phyloP scores from a whole-genome alignment of 2,797 vertebrate genomes.

The Crax fasciolata region DNA sequence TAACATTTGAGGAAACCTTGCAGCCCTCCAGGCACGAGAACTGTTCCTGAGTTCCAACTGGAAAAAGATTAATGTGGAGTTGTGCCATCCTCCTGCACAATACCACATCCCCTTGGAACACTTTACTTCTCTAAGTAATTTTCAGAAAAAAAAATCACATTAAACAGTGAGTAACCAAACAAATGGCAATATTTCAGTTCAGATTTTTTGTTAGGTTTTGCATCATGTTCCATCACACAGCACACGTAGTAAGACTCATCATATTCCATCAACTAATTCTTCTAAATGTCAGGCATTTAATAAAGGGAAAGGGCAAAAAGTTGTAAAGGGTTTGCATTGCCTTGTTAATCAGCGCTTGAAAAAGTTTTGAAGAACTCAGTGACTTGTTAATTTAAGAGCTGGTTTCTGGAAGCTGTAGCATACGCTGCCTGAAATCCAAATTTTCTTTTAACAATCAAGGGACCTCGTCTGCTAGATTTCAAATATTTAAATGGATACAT shows the following conservation, averaged over 20 bases:
- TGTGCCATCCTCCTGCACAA: constrained; percentile 57
- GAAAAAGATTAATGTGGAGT: constrained; percentile 81
- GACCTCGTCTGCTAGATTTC: constrained; percentile 30
- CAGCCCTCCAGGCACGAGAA: constrained; percentile 27
- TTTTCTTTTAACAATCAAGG: constrained; percentile 39
- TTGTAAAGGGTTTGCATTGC: constrained; percentile 79
- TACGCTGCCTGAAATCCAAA: constrained; percentile 40
- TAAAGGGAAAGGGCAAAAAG: constrained; percentile 85
- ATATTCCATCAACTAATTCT: constrained; percentile 80
- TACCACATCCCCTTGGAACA: constrained; percentile 63
- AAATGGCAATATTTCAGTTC: constrained; percentile 74
- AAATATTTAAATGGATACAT: constrained; percentile 37
- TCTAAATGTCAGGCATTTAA: constrained; percentile 85
- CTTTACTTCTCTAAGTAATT: constrained; percentile 73
- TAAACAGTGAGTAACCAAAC: constrained; percentile 72
- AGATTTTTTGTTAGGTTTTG: constrained; percentile 77
- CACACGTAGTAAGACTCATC: constrained; percentile 75
- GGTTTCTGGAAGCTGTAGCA: constrained; percentile 49
- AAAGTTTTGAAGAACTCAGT: constrained; percentile 70
- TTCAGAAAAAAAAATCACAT: constrained; percentile 66
- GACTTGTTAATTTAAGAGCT: constrained; percentile 68
- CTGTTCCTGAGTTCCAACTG: constrained; percentile 71
- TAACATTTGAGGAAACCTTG: constrained; percentile 45
- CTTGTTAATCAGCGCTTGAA: constrained; percentile 75
- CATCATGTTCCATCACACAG: constrained; percentile 77